phyloP scores from a whole-genome alignment of 2,113 vertebrate genomes.

The Bungarus multicinctus region DNA sequence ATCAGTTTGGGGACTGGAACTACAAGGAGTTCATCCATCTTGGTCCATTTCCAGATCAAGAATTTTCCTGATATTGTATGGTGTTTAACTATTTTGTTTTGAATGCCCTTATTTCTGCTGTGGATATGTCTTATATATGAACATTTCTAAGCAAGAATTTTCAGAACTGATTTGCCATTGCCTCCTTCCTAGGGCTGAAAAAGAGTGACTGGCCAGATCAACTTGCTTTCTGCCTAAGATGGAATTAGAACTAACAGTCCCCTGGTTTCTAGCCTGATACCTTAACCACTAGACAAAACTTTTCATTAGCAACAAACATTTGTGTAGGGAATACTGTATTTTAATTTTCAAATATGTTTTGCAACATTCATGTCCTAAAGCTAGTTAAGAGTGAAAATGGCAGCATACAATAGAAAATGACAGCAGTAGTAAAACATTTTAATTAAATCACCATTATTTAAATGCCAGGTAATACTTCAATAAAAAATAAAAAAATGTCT shows the following conservation, averaged over 20 bases:
- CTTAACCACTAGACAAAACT: not conserved
- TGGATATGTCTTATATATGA: not conserved
- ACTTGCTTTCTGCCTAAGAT: not conserved
- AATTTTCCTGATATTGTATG: conserved; percentile 79
- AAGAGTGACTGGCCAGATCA: not conserved
- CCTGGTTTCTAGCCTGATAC: not conserved
- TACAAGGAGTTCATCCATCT: conserved; percentile 79
- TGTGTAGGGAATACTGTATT: conserved; percentile 64
- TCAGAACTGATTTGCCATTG: not conserved
- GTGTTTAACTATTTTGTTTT: conserved; percentile 75
- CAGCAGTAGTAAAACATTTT: not conserved
- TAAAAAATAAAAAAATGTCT: not conserved
- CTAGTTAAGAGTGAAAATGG: not conserved
- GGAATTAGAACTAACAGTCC: not conserved
- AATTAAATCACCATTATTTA: not conserved
- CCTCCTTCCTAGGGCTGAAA: not conserved
- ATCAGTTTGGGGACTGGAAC: conserved; percentile 69
- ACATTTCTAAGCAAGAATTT: not conserved
- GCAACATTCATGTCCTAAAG: conserved; percentile 74
- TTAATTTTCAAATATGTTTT: conserved; percentile 77
- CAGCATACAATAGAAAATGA: not conserved
- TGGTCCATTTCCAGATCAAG: conserved; percentile 79
- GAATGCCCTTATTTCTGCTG: conserved; percentile 54
- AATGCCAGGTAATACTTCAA: not conserved
- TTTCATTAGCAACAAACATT: conserved; percentile 69